Percentiles rank a stretch among this genome's conserved stretches.
Evolutionary conservation across 2,888 invertebrate species (phyloP).

Genomic region (Acleris emargana): DNA sequence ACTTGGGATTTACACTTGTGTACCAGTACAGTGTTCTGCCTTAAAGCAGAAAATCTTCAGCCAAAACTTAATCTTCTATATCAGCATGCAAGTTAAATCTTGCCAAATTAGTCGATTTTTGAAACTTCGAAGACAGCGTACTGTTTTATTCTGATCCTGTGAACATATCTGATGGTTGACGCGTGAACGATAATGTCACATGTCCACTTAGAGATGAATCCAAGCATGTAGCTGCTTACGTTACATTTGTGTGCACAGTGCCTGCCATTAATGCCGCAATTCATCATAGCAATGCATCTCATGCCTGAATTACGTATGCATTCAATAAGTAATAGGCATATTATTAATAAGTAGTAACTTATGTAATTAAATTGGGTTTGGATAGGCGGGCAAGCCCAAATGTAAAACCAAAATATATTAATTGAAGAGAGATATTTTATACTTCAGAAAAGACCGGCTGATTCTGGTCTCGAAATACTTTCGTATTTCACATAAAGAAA

Average conservation of each 20-base stretch:
- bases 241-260: slow-evolving; percentile 16
- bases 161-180: not conserved
- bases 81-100: too few species aligned
- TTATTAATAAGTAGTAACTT: not conserved
- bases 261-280: slow-evolving; percentile 3
- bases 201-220: slow-evolving; percentile 23
- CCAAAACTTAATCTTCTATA: too few species aligned
- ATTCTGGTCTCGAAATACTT: slow-evolving; percentile 8
- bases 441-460: not conserved
- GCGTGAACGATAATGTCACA: slow-evolving; percentile 13
- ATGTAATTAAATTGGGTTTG: not conserved
- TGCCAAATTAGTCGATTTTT: too few species aligned
- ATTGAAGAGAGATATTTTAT: not conserved
- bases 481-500: slow-evolving; percentile 26
- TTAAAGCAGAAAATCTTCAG: too few species aligned
- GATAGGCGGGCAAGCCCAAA: too few species aligned
- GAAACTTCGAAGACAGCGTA: not conserved
- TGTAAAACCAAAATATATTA: too few species aligned
- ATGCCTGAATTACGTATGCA: not conserved
- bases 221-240: slow-evolving; percentile 9
- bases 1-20: too few species aligned
- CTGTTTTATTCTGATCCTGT: slow-evolving; percentile 12
- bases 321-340: not conserved
- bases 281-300: slow-evolving; percentile 10
- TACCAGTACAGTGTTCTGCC: too few species aligned